Evolutionary conservation across 2,888 invertebrate species (phyloP).

Genomic region (Heterodera filipjevi): DNA sequence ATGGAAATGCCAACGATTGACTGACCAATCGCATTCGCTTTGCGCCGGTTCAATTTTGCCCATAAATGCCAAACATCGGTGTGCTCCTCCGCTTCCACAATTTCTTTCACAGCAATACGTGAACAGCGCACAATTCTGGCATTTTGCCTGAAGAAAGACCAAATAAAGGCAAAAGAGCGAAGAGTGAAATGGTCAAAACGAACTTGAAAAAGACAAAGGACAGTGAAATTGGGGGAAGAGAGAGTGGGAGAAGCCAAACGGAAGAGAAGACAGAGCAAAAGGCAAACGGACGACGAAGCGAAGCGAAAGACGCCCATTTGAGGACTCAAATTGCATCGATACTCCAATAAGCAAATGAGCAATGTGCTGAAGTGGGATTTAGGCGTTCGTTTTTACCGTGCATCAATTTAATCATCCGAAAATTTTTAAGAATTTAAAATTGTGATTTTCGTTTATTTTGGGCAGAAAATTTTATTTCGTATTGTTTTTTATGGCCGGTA

Average conservation of each 20-base stretch:
- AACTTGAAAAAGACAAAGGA: not conserved
- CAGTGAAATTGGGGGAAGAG: not conserved
- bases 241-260: not conserved
- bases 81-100: constrained; percentile 1
- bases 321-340: too few relatives aligned
- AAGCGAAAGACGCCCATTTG: not conserved
- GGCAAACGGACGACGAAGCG: not conserved
- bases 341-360: too few relatives aligned
- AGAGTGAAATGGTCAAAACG: not conserved
- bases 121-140: constrained; percentile 3
- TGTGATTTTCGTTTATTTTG: too few relatives aligned
- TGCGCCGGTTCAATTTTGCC: constrained; percentile 10
- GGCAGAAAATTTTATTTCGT: too few relatives aligned
- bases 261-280: not conserved
- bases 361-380: too few relatives aligned
- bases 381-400: too few relatives aligned
- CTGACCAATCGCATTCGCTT: constrained; percentile 8
- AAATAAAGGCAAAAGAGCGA: not conserved
- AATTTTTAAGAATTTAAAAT: too few relatives aligned
- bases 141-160: constrained; percentile 2
- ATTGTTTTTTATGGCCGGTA: too few relatives aligned
- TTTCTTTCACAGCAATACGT: constrained; percentile 16
- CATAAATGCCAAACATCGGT: constrained; percentile 22
- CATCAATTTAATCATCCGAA: too few relatives aligned
- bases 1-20: not conserved